phyloP scores from a whole-genome alignment of 1,140 invertebrate genomes.

The Polypedilum vanderplanki region DNA sequence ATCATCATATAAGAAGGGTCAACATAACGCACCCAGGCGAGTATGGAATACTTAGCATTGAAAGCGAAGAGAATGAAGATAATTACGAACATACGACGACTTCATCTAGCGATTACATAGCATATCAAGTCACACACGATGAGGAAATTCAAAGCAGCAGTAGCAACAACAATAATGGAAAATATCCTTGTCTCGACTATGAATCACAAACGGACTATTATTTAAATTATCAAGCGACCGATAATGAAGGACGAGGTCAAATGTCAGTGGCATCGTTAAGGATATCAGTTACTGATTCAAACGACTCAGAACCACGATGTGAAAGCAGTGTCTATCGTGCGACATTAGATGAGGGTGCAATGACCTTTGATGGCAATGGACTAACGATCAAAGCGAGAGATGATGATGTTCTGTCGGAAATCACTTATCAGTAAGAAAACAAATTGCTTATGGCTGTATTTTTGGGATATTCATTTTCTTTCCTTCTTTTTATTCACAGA shows the following conservation, averaged over 20 bases:
- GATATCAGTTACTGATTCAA: conserved; percentile 71
- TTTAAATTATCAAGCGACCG: conserved; percentile 59
- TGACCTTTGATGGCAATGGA: conserved; percentile 69
- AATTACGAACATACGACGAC: conserved; percentile 34
- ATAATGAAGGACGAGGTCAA: conserved; percentile 71
- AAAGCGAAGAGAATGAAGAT: not conserved
- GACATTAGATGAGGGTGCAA: conserved; percentile 75
- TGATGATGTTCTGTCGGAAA: conserved; percentile 69
- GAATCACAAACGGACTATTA: conserved; percentile 77
- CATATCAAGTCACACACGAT: conserved; percentile 32
- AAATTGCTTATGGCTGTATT: not conserved
- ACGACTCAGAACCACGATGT: conserved; percentile 80
- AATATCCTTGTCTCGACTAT: conserved; percentile 71
- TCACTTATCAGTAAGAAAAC: conserved; percentile 52
- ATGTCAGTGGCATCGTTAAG: conserved; percentile 68
- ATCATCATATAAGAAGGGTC: conserved; percentile 26
- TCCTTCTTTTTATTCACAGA: conserved; percentile 30
- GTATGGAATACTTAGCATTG: not conserved
- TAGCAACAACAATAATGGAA: conserved; percentile 43
- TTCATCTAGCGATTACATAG: conserved; percentile 32
- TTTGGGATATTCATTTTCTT: conserved; percentile 28
- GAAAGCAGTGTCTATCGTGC: conserved; percentile 62
- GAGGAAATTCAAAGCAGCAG: not conserved
- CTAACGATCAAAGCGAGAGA: conserved; percentile 64
- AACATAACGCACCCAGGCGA: conserved; percentile 7